Percentiles rank a stretch among this genome's conserved stretches.
Evolutionary conservation across 2,113 vertebrate species (phyloP).

Genomic region (Catharus bicknelli): DNA sequence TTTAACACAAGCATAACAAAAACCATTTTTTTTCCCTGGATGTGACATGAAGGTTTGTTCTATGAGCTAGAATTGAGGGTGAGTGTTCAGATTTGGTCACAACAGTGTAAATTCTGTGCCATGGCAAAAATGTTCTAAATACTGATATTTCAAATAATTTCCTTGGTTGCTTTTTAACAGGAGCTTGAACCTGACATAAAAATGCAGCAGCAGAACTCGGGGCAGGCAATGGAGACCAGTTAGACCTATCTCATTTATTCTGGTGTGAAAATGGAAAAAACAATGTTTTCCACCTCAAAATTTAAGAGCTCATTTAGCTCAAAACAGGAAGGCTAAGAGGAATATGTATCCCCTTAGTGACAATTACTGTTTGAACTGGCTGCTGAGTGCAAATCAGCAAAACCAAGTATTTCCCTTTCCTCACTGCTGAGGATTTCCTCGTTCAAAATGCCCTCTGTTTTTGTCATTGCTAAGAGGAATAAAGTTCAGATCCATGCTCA

Average conservation of each 20-base stretch:
- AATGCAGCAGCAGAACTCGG: neutral
- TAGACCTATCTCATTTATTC: neutral
- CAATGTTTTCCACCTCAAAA: neutral
- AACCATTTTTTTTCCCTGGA: neutral
- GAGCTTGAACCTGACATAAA: neutral
- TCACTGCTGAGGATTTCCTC: neutral
- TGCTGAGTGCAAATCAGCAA: constrained; percentile 3
- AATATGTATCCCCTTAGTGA: neutral
- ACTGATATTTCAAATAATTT: neutral
- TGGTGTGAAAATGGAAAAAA: neutral
- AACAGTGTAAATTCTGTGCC: neutral
- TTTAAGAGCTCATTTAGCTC: neutral
- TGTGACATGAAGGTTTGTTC: neutral
- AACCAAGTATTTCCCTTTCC: neutral
- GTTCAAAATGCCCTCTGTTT: neutral
- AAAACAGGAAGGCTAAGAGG: neutral
- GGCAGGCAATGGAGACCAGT: neutral
- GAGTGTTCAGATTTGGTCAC: neutral
- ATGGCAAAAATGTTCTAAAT: neutral
- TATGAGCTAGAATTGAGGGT: fast-evolving
- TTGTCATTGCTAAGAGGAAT: neutral
- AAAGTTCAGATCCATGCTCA: neutral
- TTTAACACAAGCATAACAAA: neutral
- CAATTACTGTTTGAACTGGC: neutral
- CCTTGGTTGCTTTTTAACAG: neutral